A percentile compares a stretch with the other conserved stretches of the same genome.
phyloP scores from a whole-genome alignment of 2,113 vertebrate species.

The Athene cunicularia region DNA sequence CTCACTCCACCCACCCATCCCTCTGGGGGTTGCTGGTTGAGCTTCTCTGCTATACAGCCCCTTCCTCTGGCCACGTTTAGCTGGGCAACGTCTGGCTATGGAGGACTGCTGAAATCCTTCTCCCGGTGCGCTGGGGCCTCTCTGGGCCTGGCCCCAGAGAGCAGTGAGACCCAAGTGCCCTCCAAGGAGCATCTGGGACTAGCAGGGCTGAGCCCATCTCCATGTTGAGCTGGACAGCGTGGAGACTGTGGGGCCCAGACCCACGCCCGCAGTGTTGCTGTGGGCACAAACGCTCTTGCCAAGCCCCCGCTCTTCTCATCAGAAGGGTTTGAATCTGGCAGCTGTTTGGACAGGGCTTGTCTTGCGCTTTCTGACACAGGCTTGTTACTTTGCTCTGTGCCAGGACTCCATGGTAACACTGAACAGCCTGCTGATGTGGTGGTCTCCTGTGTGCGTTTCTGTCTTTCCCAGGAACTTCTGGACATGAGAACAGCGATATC shows the following conservation, averaged over 20 bases:
- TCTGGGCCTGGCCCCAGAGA: not conserved
- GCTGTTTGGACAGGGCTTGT: not conserved
- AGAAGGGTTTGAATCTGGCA: not conserved
- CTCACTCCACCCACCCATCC: not conserved
- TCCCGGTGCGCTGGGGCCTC: not conserved
- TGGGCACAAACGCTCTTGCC: not conserved
- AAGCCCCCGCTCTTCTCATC: not conserved
- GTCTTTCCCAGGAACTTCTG: not conserved
- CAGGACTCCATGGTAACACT: not conserved
- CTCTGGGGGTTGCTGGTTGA: not conserved
- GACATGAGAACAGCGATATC: not conserved
- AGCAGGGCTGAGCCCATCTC: not conserved
- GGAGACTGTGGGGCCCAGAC: not conserved
- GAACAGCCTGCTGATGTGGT: not conserved
- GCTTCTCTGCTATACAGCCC: not conserved
- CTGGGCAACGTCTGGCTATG: not conserved
- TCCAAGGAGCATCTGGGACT: not conserved
- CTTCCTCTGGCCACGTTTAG: not conserved
- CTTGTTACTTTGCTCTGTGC: not conserved
- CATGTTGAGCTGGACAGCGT: not conserved
- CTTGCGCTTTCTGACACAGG: not conserved
- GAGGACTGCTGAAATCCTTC: not conserved
- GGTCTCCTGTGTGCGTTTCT: not conserved
- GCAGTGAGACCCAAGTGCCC: not conserved
- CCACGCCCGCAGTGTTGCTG: rapidly evolving